phyloP scores from a whole-genome alignment of 2,888 invertebrate genomes.

The Drosophila prolongata region DNA sequence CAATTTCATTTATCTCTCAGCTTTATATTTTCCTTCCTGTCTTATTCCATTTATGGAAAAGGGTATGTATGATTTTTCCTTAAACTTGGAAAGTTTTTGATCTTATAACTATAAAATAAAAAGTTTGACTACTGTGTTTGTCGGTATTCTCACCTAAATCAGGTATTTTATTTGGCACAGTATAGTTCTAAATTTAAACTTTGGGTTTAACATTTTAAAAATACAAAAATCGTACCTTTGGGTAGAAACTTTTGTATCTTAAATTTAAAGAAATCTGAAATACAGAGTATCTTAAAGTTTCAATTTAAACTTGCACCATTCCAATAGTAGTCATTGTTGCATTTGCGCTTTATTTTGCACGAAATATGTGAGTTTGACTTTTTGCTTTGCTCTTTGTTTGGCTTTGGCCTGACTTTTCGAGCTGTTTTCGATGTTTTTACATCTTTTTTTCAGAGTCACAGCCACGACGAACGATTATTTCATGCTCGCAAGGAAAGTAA shows the following conservation, averaged over 20 bases:
- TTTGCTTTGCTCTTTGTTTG: conserved; percentile 48
- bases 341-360: conserved; percentile 36
- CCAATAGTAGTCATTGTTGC: conserved; percentile 22
- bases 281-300: neutral
- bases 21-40: conserved; percentile 45
- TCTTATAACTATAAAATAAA: no score
- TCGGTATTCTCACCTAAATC: no score
- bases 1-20: conserved; percentile 75
- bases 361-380: conserved; percentile 47
- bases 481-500: conserved; percentile 77
- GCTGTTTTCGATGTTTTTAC: conserved; percentile 15
- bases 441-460: conserved; percentile 22
- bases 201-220: no score
- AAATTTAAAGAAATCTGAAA: neutral
- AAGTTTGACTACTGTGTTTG: no score
- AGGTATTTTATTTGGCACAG: neutral
- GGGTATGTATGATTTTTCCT: conserved; percentile 7
- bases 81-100: no score
- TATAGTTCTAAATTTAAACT: neutral
- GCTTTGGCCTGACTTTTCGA: conserved; percentile 45
- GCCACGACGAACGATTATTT: conserved; percentile 70
- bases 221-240: neutral
- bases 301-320: neutral
- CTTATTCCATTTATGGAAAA: neutral
- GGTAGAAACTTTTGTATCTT: neutral